phyloP scores from a whole-genome alignment of 2,113 vertebrate genomes.

The Hipposideros armiger region DNA sequence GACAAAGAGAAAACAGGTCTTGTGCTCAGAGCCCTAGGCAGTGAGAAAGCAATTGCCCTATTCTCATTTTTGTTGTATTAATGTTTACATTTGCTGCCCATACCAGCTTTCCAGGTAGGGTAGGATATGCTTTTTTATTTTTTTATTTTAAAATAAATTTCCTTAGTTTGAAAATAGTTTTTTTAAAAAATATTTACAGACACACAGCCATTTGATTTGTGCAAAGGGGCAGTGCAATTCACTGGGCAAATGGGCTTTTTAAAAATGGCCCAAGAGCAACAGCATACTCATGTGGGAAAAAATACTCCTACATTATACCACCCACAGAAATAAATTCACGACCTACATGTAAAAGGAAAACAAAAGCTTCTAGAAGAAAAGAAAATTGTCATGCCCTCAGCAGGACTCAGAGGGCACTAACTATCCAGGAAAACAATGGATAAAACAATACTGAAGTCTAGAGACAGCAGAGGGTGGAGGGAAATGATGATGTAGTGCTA shows the following conservation, averaged over 20 bases:
- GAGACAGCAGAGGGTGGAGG: neutral
- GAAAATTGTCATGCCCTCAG: neutral
- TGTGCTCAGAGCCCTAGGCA: neutral
- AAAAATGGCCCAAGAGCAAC: neutral
- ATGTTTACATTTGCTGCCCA: neutral
- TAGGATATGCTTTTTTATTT: neutral
- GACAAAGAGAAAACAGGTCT: neutral
- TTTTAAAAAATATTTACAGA: neutral
- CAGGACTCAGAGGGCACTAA: neutral
- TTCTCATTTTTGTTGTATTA: neutral
- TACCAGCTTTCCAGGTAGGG: neutral
- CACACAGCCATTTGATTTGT: neutral
- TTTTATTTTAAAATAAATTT: slow-evolving; percentile 3
- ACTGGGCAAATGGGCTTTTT: neutral
- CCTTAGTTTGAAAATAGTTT: slow-evolving; percentile 14
- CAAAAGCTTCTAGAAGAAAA: slow-evolving; percentile 8
- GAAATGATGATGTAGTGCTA: neutral
- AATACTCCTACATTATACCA: neutral
- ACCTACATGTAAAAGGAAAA: slow-evolving; percentile 23
- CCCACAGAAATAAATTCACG: slow-evolving; percentile 46
- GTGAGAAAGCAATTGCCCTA: neutral
- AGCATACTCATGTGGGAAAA: neutral
- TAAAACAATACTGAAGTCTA: neutral
- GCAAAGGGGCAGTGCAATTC: neutral
- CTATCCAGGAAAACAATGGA: neutral